A percentile compares a stretch with the other conserved stretches of the same genome.
phyloP scores from a whole-genome alignment of 1,140 invertebrate genomes.

The Amphibalanus amphitrite region DNA sequence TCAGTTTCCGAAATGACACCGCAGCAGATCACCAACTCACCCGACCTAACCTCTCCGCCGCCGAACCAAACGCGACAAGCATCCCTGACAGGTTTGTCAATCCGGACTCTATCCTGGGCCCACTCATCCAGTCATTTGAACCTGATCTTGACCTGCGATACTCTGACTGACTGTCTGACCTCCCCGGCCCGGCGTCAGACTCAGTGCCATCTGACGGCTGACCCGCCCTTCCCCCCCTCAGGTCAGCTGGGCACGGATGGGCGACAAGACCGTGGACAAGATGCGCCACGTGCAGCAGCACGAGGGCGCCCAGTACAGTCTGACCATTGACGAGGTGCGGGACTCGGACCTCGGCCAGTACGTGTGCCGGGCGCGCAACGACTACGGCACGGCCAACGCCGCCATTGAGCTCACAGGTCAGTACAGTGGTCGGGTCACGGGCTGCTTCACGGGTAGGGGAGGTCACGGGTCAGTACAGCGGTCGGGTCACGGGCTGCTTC shows the following conservation, averaged over 20 bases:
- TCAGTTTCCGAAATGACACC: no score
- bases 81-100: no score
- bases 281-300: not conserved
- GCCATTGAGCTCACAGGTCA: conserved; percentile 19
- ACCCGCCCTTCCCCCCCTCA: not conserved
- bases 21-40: no score
- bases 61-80: no score
- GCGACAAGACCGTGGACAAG: not conserved
- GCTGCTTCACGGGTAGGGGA: no score
- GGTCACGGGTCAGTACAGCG: conserved; percentile 17
- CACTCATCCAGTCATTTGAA: no score
- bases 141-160: not conserved
- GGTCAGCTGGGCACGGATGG: not conserved
- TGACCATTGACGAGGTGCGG: not conserved
- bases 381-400: conserved; percentile 3
- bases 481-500: no score
- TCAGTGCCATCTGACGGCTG: not conserved
- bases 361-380: not conserved
- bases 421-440: not conserved
- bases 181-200: not conserved
- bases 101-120: no score
- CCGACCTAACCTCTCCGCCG: no score
- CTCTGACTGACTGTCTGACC: not conserved
- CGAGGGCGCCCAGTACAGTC: not conserved
- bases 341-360: not conserved